Conservation (phyloP, 2,113 vertebrate genomes). For the Lasiurus borealis region DNA sequence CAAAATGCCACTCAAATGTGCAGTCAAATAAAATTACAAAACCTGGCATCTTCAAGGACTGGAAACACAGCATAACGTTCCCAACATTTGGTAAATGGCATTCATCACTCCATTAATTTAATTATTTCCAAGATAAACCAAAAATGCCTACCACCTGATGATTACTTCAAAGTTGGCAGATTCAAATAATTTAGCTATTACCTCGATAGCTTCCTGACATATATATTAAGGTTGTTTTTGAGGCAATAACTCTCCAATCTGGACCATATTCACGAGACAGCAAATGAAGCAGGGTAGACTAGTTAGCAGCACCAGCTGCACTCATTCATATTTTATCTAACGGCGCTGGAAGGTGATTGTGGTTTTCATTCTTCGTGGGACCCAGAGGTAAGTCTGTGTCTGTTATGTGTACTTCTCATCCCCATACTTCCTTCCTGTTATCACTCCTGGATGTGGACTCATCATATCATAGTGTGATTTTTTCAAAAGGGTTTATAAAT, state of each 20-base stretch:
- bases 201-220: not conserved
- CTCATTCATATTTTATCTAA: not conserved
- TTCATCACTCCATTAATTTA: not conserved
- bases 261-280: not conserved
- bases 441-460: not conserved
- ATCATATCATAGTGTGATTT: not conserved
- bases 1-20: not conserved
- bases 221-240: not conserved
- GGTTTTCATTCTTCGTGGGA: accelerated
- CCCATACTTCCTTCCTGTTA: not conserved
- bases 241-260: not conserved
- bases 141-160: not conserved
- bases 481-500: not conserved
- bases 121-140: not conserved
- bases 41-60: accelerated
- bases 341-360: accelerated
- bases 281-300: accelerated
- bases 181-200: not conserved
- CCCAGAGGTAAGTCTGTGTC: not conserved
- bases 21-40: not conserved
- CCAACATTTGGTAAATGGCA: not conserved
- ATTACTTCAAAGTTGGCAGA: not conserved
- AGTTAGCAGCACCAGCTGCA: too few species aligned
- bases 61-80: not conserved
- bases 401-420: not conserved